These are phyloP conservation scores for Pimpla rufipes DNA, from an alignment of 2,888 invertebrate species.

Conservation along the genomic window DNA sequence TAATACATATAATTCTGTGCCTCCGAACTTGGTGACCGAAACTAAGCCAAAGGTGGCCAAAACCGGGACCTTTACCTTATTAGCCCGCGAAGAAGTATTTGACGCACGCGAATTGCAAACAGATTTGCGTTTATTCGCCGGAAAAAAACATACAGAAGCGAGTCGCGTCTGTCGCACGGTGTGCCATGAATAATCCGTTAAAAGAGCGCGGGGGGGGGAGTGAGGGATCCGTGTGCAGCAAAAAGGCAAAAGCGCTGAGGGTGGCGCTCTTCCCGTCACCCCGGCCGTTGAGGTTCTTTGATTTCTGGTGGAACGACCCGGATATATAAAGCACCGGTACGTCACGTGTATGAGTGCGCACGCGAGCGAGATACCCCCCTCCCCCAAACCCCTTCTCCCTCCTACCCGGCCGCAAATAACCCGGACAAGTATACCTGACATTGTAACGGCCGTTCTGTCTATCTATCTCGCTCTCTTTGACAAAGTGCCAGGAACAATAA, in stretches of 20 bases:
- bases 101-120: neutral
- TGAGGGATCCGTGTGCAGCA: conserved; percentile 4
- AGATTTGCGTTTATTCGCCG: neutral
- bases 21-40: no score
- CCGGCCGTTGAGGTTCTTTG: conserved; percentile 37
- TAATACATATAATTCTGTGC: no score
- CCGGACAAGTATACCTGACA: conserved; percentile 53
- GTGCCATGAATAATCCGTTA: conserved; percentile 25
- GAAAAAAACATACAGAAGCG: neutral
- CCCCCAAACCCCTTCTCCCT: neutral
- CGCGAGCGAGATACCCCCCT: conserved; percentile 10
- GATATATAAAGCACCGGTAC: conserved; percentile 31
- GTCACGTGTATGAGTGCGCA: conserved; percentile 14
- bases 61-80: no score
- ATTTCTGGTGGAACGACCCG: conserved; percentile 56
- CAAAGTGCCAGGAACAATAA: conserved; percentile 63
- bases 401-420: conserved; percentile 50
- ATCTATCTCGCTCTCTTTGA: no score
- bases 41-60: no score
- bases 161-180: neutral
- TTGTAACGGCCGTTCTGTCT: conserved; percentile 44
- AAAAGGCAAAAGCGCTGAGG: conserved; percentile 15
- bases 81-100: conserved; percentile 13
- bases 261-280: conserved; percentile 10
- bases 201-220: no score